Percentiles rank a stretch among this genome's conserved stretches.
These are phyloP conservation scores for Drosophila siamana DNA, from an alignment of 2,888 invertebrate genomes.

Conservation along the genomic window DNA sequence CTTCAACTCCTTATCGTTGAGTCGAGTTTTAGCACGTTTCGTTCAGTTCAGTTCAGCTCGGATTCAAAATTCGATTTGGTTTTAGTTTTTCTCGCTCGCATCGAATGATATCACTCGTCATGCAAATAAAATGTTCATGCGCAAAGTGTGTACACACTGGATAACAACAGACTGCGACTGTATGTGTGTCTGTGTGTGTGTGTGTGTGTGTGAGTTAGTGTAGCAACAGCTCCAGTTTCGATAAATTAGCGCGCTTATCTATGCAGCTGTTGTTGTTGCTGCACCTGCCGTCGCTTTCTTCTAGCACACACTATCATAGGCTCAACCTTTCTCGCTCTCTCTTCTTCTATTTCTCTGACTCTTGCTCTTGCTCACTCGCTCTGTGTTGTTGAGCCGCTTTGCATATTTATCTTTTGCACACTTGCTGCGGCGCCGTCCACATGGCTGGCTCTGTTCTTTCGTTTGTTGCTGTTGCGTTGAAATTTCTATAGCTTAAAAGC, in stretches of 20 bases:
- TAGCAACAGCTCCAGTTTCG: slow-evolving; percentile 47
- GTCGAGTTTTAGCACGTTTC: slow-evolving; percentile 24
- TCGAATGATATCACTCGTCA: slow-evolving; percentile 50
- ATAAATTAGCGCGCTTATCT: slow-evolving; percentile 75
- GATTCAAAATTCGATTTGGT: slow-evolving; percentile 26
- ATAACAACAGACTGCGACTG: slow-evolving; percentile 9
- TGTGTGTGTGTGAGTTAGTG: slow-evolving; percentile 8
- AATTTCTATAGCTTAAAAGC: slow-evolving; percentile 63
- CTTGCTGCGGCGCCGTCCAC: slow-evolving; percentile 47
- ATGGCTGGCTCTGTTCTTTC: slow-evolving; percentile 37
- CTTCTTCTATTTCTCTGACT: slow-evolving; percentile 1
- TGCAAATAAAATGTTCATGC: slow-evolving; percentile 33
- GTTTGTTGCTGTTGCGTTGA: slow-evolving; percentile 28
- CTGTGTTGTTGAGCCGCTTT: slow-evolving; percentile 44
- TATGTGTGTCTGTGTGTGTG: neutral
- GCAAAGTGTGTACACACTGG: slow-evolving; percentile 43
- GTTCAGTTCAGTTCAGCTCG: slow-evolving; percentile 22
- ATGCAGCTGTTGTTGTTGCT: slow-evolving; percentile 60
- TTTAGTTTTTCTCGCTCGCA: slow-evolving; percentile 15
- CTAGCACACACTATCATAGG: slow-evolving; percentile 43
- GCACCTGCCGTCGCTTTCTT: slow-evolving; percentile 71
- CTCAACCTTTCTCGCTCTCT: slow-evolving; percentile 9
- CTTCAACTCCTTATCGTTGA: slow-evolving; percentile 28
- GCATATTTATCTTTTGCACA: slow-evolving; percentile 79
- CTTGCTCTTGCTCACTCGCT: neutral